These are phyloP conservation scores for Microctonus hyperodae DNA, from an alignment of 2,888 invertebrate species.

Conservation along the genomic window DNA sequence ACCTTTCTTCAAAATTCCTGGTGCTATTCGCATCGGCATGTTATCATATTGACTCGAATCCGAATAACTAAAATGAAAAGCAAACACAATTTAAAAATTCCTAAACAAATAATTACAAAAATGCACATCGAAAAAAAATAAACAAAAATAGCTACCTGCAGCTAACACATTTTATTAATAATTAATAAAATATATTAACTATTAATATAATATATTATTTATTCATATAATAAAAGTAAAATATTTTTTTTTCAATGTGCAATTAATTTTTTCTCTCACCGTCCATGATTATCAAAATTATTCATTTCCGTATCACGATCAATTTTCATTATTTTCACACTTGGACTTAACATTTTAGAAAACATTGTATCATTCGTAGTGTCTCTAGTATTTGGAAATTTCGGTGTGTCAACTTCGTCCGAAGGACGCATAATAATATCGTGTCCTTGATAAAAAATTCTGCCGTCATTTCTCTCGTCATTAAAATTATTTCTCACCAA, in stretches of 20 bases:
- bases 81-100: no score
- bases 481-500: constrained; percentile 17
- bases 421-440: constrained; percentile 56
- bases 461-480: constrained; percentile 40
- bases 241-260: no score
- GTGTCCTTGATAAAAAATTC: constrained; percentile 47
- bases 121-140: no score
- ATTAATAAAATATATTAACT: no score
- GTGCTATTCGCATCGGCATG: constrained; percentile 56
- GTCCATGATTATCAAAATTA: constrained; percentile 41
- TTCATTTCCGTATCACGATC: constrained; percentile 55
- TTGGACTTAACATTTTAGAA: constrained; percentile 56
- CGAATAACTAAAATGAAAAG: constrained; percentile 50
- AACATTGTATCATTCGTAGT: constrained; percentile 48
- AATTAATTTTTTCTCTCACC: constrained; percentile 12
- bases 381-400: constrained; percentile 52
- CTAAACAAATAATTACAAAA: no score
- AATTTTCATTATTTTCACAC: constrained; percentile 60
- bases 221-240: no score
- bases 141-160: no score
- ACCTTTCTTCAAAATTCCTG: constrained; percentile 51
- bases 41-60: constrained; percentile 62
- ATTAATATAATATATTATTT: no score
- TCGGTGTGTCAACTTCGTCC: constrained; percentile 58
- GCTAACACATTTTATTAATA: no score